These are phyloP conservation scores for Malurus elegans DNA, from an alignment of 2,113 vertebrate species.

Conservation along the genomic window DNA sequence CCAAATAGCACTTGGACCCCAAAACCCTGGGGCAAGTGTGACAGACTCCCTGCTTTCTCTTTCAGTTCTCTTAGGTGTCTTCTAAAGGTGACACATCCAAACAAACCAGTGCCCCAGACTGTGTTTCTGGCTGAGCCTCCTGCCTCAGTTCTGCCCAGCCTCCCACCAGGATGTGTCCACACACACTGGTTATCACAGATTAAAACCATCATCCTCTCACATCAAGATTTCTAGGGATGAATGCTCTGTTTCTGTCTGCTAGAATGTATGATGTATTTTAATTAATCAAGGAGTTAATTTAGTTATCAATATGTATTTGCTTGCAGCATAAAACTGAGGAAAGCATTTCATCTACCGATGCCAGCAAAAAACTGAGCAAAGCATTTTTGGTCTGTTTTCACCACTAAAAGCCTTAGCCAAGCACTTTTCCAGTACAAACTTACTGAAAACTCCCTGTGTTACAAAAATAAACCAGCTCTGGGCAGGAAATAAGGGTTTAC, in stretches of 20 bases:
- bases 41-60: neutral
- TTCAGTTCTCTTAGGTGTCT: neutral
- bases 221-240: neutral
- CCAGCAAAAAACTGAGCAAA: conserved; percentile 46
- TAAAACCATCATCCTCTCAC: neutral
- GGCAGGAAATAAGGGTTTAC: neutral
- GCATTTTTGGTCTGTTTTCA: conserved; percentile 41
- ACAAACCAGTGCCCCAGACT: neutral
- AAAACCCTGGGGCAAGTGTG: neutral
- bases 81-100: neutral
- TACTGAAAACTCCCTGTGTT: neutral
- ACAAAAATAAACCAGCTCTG: conserved; percentile 25
- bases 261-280: neutral
- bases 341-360: conserved; percentile 15
- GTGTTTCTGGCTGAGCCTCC: neutral
- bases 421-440: conserved; percentile 40
- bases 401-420: conserved; percentile 44
- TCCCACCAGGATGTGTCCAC: neutral
- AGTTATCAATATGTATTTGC: neutral
- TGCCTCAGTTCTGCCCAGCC: neutral
- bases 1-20: neutral
- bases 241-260: neutral
- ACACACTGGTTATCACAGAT: neutral
- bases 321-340: neutral
- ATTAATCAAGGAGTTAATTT: neutral